Base-by-base conservation (phyloP, 2,888 invertebrate species). In the Mimachlamys varia region DNA sequence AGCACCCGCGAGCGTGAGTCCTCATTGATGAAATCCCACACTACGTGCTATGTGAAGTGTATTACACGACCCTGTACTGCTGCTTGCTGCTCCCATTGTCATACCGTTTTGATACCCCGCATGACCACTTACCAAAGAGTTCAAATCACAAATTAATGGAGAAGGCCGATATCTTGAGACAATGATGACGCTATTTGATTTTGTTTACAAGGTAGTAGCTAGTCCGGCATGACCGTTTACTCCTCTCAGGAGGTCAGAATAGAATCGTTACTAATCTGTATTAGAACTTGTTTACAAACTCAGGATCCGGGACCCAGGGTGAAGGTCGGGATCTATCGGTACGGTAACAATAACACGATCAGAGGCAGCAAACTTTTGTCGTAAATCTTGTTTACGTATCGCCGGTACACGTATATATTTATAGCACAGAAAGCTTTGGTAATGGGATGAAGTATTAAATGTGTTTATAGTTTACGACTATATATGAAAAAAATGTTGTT, bases 301-400 rank as follows among this genome's bases (percentile, higher is more conserved):
- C 76, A 13, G 76, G 76, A 76, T 76, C 76, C 76, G 76, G 76
- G 76, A 76, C 76, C 76, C 27, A 76, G 10, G 76, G 76, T 76
- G 76, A 76, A 76, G 76, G 76, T 76, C 76, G 33, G 58, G 33
- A 76, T 33, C 27, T 76, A 12, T 33, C 76, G 76, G 76, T 76
- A 76, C 76, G 27, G 33, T 76, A 76, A 76, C 76, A 76, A 76
- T 76, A 33, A 4, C 22, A 76, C 10, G 27, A 76, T 76, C 33
- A 62, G 62, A 62, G 62, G 22, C 53, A 2, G 2, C 10, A n/a
- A 2, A 0, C n/a, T 10, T 62, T 10, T 33, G 33, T 76, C 76
- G 76, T 76, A 76, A 76, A 76, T 5, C 33, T 76, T 76, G 76
- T 76, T 76, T 76, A 76, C 76, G 33, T 76, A 33, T 53, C 2